These are phyloP conservation scores for Raja brachyura DNA, from an alignment of 2,113 vertebrate species.

Conservation along the genomic window DNA sequence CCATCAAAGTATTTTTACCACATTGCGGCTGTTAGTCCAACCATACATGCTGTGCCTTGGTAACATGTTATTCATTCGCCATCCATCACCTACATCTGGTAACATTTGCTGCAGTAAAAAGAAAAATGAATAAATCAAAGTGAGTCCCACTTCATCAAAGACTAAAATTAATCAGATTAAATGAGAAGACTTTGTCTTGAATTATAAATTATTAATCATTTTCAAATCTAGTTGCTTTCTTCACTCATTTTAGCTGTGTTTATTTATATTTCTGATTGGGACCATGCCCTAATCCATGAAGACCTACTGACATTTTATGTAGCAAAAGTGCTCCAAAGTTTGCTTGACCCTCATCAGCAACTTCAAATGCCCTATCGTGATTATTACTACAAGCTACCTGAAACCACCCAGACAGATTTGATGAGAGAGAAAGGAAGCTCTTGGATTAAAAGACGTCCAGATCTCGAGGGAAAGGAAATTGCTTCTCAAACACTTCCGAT, in stretches of 20 bases:
- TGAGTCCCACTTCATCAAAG: not conserved
- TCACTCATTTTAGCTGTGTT: not conserved
- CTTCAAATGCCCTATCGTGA: no score
- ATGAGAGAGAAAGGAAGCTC: no score
- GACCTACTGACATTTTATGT: not conserved
- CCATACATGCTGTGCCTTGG: not conserved
- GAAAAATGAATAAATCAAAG: not conserved
- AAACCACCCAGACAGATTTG: no score
- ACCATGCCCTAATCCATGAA: not conserved
- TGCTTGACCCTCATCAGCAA: no score
- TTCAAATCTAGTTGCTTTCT: not conserved
- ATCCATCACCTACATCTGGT: not conserved
- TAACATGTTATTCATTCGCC: no score
- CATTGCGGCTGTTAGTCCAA: not conserved
- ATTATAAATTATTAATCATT: not conserved
- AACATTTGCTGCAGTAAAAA: not conserved
- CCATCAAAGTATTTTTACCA: conserved; percentile 1
- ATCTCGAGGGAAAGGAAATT: no score
- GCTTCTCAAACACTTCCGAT: no score
- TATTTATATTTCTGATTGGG: not conserved
- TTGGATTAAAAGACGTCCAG: no score
- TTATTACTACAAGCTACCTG: no score
- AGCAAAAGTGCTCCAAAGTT: no score
- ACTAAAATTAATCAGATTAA: conserved; percentile 2
- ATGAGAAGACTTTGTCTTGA: not conserved